Conservation (phyloP, 2,888 invertebrate genomes). For the Pandemis corylana region DNA sequence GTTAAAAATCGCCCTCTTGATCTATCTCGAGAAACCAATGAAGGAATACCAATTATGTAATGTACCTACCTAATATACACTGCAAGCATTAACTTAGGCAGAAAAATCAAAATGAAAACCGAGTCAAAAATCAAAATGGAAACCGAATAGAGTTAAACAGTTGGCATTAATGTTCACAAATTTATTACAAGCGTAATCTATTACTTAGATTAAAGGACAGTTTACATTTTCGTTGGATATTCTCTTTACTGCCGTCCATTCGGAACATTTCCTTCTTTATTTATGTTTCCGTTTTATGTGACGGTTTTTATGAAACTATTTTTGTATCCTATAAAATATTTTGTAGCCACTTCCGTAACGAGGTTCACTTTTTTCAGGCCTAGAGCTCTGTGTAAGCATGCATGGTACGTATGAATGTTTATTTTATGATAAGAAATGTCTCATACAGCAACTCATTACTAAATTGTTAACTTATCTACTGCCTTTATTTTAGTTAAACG, state of each 20-base stretch:
- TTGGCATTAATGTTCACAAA: slow-evolving; percentile 31
- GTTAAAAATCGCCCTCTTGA: background rate
- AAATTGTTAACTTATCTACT: too few relatives aligned
- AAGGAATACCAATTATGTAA: background rate
- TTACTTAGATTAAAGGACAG: slow-evolving; percentile 30
- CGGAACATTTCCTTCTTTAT: slow-evolving; percentile 9
- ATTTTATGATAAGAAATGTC: too few relatives aligned
- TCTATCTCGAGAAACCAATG: background rate
- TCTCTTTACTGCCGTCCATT: slow-evolving; percentile 24
- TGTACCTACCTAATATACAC: background rate
- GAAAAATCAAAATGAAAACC: slow-evolving; percentile 11
- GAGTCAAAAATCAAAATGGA: slow-evolving; percentile 5
- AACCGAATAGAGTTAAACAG: slow-evolving; percentile 9
- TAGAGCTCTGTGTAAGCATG: too few relatives aligned
- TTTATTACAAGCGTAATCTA: slow-evolving; percentile 35
- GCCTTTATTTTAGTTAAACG: too few relatives aligned
- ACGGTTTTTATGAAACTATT: slow-evolving; percentile 22
- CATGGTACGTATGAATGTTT: too few relatives aligned
- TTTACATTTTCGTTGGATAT: slow-evolving; percentile 24
- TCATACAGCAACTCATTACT: too few relatives aligned
- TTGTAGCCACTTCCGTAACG: slow-evolving; percentile 3
- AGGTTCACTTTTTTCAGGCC: background rate
- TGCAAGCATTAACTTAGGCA: background rate
- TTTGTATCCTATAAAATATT: slow-evolving; percentile 19
- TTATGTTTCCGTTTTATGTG: slow-evolving; percentile 20